Conservation (phyloP, 1,140 invertebrate species). For the Camponotus pennsylvanicus region DNA sequence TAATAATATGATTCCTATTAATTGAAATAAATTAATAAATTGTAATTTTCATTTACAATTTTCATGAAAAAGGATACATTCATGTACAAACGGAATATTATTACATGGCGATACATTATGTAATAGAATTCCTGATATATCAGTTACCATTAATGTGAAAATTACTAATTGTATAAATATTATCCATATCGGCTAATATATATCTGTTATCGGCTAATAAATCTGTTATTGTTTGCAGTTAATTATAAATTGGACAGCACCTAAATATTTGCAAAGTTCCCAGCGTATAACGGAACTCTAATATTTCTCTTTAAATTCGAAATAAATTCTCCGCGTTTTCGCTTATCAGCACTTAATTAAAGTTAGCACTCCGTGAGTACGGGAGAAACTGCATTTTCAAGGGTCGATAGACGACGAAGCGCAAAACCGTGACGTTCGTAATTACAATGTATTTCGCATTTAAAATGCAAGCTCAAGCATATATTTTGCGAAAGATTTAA, state of each 20-base stretch:
- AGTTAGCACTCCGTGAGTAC: conserved; percentile 44
- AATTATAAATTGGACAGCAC: background rate
- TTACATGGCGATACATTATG: background rate
- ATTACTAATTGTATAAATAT: background rate
- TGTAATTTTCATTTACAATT: background rate
- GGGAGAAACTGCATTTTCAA: conserved; percentile 34
- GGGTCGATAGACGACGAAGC: conserved; percentile 41
- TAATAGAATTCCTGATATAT: conserved; percentile 15
- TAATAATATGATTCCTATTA: background rate
- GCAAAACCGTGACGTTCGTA: conserved; percentile 25
- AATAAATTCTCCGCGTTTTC: conserved; percentile 48
- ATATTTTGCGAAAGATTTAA: conserved; percentile 22
- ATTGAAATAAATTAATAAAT: conserved; percentile 3
- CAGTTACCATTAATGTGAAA: conserved; percentile 10
- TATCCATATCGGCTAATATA: background rate
- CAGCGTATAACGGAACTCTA: conserved; percentile 6
- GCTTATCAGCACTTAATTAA: conserved; percentile 57
- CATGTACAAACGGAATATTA: conserved; percentile 19
- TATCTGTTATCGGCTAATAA: background rate
- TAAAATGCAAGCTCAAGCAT: background rate
- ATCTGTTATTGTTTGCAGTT: conserved; percentile 41
- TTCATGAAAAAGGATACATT: background rate
- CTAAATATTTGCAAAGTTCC: conserved; percentile 27
- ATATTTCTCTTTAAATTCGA: conserved; percentile 46
- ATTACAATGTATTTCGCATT: conserved; percentile 40